Conservation (phyloP, 2,113 vertebrate species). For the Rhinoptilus africanus region DNA sequence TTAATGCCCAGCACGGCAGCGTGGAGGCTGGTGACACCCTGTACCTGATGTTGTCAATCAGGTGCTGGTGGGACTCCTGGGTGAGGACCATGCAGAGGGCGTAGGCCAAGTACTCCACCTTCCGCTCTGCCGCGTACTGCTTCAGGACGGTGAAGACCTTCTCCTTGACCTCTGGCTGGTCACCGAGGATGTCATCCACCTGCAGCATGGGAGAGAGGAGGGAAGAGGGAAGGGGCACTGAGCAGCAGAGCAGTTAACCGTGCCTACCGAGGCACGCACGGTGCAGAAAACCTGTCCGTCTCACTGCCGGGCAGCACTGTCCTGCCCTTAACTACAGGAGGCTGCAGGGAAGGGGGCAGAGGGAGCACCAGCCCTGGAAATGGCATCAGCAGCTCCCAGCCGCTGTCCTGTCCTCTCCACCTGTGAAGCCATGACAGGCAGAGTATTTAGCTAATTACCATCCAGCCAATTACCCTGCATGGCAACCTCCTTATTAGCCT, state of each 20-base stretch:
- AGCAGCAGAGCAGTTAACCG: not conserved
- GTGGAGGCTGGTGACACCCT: accelerated
- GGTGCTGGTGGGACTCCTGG: slow-evolving; percentile 81
- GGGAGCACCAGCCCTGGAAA: not conserved
- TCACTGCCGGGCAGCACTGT: accelerated
- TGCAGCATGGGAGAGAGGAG: not conserved
- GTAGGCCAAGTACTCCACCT: slow-evolving; percentile 86
- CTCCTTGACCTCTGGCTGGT: slow-evolving; percentile 85
- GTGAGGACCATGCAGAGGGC: slow-evolving; percentile 83
- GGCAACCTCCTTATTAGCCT: not conserved
- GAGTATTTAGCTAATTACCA: not conserved
- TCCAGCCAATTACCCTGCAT: not conserved
- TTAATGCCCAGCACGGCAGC: accelerated
- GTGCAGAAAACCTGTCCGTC: not conserved
- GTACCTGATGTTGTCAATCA: slow-evolving; percentile 93
- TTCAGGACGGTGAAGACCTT: slow-evolving; percentile 85
- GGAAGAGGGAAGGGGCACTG: not conserved
- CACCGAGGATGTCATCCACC: slow-evolving; percentile 88
- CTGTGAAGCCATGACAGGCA: not conserved
- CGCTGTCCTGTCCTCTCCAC: not conserved
- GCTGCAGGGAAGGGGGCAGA: not conserved
- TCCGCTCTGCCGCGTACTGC: slow-evolving; percentile 89
- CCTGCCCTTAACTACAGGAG: not conserved
- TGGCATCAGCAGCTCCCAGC: not conserved
- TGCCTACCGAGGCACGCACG: accelerated